These are phyloP conservation scores for Alcis repandata DNA, from an alignment of 2,888 invertebrate species.

Conservation along the genomic window DNA sequence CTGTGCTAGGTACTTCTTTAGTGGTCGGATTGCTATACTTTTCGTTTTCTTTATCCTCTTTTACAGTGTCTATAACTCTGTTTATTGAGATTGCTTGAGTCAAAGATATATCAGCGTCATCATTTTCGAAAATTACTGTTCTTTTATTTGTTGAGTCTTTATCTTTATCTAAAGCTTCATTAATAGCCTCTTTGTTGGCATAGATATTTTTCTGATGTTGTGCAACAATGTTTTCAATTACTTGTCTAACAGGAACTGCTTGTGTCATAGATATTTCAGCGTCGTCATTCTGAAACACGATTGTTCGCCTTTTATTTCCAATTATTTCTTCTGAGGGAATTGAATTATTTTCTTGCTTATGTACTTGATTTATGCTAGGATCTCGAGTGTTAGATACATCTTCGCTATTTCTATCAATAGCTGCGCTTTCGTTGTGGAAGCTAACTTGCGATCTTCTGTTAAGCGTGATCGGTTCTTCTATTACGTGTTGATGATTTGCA, in stretches of 20 bases:
- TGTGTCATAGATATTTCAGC: slow-evolving; percentile 34
- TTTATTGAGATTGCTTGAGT: slow-evolving; percentile 27
- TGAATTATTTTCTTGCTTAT: background rate
- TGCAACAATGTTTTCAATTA: too few relatives aligned
- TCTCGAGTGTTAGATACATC: background rate
- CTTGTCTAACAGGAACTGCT: slow-evolving; percentile 4
- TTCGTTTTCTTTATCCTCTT: background rate
- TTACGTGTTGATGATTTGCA: background rate
- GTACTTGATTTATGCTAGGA: background rate
- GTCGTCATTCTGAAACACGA: slow-evolving; percentile 34
- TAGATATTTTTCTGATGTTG: too few relatives aligned
- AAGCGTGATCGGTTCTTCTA: slow-evolving; percentile 2
- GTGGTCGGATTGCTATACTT: background rate
- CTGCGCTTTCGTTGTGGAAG: background rate
- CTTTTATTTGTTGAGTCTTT: background rate
- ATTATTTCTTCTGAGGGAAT: background rate
- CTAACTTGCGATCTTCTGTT: slow-evolving; percentile 2
- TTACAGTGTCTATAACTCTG: background rate
- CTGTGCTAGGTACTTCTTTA: background rate
- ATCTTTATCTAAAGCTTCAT: too few relatives aligned
- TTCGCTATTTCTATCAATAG: background rate
- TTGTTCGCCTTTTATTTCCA: slow-evolving; percentile 18
- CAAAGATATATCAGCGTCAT: slow-evolving; percentile 29
- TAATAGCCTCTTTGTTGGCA: too few relatives aligned
- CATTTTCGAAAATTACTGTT: slow-evolving; percentile 35